A percentile compares a stretch with the other conserved stretches of the same genome.
Conservation (phyloP, 2,113 vertebrate genomes). For the Elephas maximus region DNA sequence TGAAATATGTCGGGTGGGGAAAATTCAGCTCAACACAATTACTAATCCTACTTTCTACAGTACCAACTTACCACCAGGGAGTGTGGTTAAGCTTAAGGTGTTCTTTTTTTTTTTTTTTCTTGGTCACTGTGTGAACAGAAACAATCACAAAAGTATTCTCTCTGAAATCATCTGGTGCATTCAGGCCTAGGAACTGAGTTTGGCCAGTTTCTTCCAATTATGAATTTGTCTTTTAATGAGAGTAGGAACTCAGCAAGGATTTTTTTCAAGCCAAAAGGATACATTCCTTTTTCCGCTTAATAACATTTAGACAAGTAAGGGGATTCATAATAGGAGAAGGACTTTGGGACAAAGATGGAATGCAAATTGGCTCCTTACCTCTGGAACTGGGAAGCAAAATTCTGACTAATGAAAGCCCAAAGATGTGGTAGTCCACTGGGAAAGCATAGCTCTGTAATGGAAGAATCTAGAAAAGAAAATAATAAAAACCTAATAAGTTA, state of each 20-base stretch:
- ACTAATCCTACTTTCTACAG: neutral
- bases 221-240: constrained; percentile 1
- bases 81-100: neutral
- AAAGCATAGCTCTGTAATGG: neutral
- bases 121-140: constrained; percentile 18
- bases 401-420: constrained; percentile 24
- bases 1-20: neutral
- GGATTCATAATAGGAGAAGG: constrained; percentile 52
- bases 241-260: constrained; percentile 32
- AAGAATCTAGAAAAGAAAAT: neutral
- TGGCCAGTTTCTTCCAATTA: constrained; percentile 34
- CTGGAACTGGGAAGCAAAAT: constrained; percentile 27
- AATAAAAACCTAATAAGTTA: constrained; percentile 41
- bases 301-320: constrained; percentile 63
- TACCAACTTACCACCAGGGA: neutral
- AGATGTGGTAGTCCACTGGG: neutral
- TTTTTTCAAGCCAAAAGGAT: constrained; percentile 53
- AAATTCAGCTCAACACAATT: neutral
- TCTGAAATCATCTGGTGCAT: constrained; percentile 36
- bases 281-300: constrained; percentile 65
- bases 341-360: constrained; percentile 56
- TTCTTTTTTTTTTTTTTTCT: neutral
- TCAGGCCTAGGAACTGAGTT: neutral
- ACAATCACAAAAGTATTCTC: constrained; percentile 35
- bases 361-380: constrained; percentile 56